phyloP scores from a whole-genome alignment of 2,113 vertebrate species.

The Xyrauchen texanus region DNA sequence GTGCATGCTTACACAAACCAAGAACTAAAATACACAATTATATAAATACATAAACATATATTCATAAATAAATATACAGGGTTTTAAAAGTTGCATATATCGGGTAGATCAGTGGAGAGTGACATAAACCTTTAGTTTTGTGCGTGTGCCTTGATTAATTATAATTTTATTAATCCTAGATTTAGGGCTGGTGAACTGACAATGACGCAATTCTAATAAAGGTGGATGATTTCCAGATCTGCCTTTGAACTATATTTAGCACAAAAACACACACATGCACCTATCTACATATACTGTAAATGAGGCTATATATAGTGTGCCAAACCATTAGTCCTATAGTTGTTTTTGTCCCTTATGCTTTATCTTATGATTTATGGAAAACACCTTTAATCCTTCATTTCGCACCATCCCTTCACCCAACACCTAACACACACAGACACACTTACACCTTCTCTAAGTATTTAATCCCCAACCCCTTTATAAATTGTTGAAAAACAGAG shows the following conservation, averaged over 20 bases:
- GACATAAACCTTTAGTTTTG: neutral
- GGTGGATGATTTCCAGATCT: slow-evolving; percentile 23
- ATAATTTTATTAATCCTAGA: slow-evolving; percentile 14
- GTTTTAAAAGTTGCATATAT: neutral
- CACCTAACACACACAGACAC: neutral
- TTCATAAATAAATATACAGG: neutral
- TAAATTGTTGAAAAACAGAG: slow-evolving; percentile 22
- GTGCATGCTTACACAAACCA: slow-evolving; percentile 3
- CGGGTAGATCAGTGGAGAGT: neutral
- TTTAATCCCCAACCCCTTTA: slow-evolving; percentile 33
- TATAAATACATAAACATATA: neutral
- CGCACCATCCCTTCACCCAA: neutral
- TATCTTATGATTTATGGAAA: neutral
- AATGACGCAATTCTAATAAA: slow-evolving; percentile 30
- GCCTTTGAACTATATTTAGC: slow-evolving; percentile 16
- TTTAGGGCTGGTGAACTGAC: neutral
- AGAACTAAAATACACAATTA: neutral
- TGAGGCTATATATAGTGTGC: neutral
- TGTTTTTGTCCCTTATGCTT: neutral
- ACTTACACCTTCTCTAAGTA: slow-evolving; percentile 31
- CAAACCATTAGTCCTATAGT: neutral
- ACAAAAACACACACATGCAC: neutral
- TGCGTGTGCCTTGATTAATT: neutral
- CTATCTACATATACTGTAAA: neutral
- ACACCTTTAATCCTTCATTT: slow-evolving; percentile 25